phyloP scores from a whole-genome alignment of 2,113 vertebrate species.

The Eclectus roratus region DNA sequence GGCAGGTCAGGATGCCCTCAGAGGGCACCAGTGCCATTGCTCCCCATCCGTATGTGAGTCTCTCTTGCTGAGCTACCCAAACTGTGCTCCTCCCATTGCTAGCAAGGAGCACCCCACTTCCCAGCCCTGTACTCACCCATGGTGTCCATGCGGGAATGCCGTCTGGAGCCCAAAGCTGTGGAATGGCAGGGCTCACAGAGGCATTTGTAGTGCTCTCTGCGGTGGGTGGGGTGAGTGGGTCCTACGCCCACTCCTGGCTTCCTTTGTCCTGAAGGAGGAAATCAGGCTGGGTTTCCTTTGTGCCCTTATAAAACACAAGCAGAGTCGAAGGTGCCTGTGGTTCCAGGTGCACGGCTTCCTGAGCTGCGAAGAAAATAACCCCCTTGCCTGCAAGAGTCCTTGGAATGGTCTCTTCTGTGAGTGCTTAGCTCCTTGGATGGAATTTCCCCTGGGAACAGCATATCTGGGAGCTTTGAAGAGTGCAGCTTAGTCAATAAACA shows the following conservation, averaged over 20 bases:
- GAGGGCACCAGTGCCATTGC: neutral
- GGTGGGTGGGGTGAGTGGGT: neutral
- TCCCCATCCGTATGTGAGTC: neutral
- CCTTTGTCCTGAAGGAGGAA: neutral
- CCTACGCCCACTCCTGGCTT: neutral
- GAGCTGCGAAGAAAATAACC: neutral
- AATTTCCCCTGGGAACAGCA: neutral
- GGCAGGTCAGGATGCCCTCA: neutral
- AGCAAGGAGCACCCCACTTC: rapidly evolving
- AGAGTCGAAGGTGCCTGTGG: neutral
- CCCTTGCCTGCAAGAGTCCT: neutral
- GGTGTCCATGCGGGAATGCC: rapidly evolving
- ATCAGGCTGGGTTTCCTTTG: neutral
- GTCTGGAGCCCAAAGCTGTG: neutral
- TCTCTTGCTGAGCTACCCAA: neutral
- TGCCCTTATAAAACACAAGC: neutral
- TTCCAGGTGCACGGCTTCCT: neutral
- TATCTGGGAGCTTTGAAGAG: neutral
- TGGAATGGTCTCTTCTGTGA: neutral
- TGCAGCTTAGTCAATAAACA: neutral
- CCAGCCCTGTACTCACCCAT: slow-evolving; percentile 33
- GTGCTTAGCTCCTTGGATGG: neutral
- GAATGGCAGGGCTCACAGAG: rapidly evolving
- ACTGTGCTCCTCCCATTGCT: neutral
- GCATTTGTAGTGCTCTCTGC: neutral